Conservation (phyloP, 2,113 vertebrate species). For the Ardeotis arabs region DNA sequence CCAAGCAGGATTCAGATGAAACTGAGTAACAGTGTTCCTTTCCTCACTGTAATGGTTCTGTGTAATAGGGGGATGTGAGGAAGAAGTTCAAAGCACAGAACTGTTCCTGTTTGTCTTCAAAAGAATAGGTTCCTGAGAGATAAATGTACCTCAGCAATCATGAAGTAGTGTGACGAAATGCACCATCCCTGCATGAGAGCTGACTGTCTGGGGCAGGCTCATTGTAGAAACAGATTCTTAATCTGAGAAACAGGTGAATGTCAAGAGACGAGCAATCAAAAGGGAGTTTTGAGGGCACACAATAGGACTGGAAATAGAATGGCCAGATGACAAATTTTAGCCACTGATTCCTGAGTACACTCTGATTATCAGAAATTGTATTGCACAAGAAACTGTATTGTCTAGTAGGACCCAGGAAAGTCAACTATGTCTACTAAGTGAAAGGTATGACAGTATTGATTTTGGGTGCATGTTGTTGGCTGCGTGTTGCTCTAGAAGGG, state of each 20-base stretch:
- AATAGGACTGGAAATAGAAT: neutral
- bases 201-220: neutral
- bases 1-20: neutral
- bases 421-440: rapidly evolving
- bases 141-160: neutral
- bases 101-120: neutral
- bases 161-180: neutral
- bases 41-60: neutral
- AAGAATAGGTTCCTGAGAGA: neutral
- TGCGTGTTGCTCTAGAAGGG: neutral
- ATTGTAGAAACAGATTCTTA: neutral
- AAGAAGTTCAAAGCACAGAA: neutral
- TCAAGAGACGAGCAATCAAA: neutral
- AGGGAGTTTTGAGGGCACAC: neutral
- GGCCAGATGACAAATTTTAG: neutral
- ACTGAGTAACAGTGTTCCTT: rapidly evolving
- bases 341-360: neutral
- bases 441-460: neutral
- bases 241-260: neutral
- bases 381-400: neutral
- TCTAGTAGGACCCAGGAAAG: neutral
- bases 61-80: neutral
- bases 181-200: neutral
- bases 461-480: neutral
- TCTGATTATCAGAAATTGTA: neutral